phyloP scores from a whole-genome alignment of 2,888 invertebrate genomes.

The Drosophila heteroneura region DNA sequence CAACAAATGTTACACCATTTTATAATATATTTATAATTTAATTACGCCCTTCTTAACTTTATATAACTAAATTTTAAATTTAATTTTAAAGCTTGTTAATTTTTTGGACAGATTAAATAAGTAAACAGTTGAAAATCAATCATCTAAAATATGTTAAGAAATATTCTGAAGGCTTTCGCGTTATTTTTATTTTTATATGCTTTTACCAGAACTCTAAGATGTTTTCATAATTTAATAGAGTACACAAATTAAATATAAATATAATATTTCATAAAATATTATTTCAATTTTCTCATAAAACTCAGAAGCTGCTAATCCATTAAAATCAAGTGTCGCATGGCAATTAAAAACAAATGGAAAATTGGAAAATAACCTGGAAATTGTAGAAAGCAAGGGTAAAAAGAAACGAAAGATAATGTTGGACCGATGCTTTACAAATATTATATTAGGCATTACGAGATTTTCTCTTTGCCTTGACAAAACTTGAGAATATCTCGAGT shows the following conservation, averaged over 20 bases:
- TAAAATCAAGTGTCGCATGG: slow-evolving; percentile 32
- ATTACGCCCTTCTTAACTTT: neutral
- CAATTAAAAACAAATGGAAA: slow-evolving; percentile 50
- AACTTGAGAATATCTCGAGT: slow-evolving; percentile 10
- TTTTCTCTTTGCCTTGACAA: slow-evolving; percentile 1
- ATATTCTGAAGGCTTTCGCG: neutral
- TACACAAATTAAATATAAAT: neutral
- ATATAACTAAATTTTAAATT: neutral
- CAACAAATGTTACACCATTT: neutral
- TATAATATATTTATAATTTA: neutral
- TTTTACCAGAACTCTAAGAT: neutral
- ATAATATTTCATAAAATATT: neutral
- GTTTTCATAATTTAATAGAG: neutral
- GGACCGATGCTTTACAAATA: neutral
- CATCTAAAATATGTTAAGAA: neutral
- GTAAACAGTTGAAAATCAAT: neutral
- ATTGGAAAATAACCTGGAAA: slow-evolving; percentile 5
- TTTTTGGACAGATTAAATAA: neutral
- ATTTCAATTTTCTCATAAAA: neutral
- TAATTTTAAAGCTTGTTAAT: neutral
- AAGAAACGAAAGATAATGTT: neutral
- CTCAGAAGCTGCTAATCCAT: slow-evolving; percentile 26
- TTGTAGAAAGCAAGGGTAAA: neutral
- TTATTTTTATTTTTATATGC: neutral
- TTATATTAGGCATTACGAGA: neutral